These are phyloP conservation scores for Dendropsophus ebraccatus DNA, from an alignment of 2,113 vertebrate genomes.

Conservation along the genomic window DNA sequence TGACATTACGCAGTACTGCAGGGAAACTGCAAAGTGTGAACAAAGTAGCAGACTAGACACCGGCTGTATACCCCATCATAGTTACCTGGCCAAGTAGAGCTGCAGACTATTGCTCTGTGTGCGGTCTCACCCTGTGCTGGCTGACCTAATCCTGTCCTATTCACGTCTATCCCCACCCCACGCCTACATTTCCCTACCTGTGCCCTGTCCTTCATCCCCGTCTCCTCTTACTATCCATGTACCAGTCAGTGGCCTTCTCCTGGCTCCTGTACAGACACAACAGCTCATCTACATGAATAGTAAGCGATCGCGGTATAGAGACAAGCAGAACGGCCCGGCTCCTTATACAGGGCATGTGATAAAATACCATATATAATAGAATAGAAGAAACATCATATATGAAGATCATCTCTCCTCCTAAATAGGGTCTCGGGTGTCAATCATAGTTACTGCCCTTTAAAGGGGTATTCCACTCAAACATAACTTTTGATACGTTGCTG, in stretches of 20 bases:
- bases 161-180: background rate
- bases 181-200: background rate
- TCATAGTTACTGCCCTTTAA: too few relatives aligned
- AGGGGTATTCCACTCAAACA: too few relatives aligned
- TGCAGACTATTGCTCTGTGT: background rate
- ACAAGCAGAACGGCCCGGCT: background rate
- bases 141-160: slow-evolving; percentile 17
- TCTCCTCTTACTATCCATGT: slow-evolving; percentile 15
- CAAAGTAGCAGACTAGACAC: too few relatives aligned
- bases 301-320: background rate
- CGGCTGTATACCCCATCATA: background rate
- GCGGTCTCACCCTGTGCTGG: background rate
- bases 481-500: too few relatives aligned
- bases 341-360: background rate
- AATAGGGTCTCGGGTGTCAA: too few relatives aligned
- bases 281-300: background rate
- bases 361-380: background rate
- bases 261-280: background rate
- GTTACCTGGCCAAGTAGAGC: slow-evolving; percentile 5
- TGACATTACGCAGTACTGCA: too few relatives aligned
- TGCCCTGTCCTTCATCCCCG: slow-evolving; percentile 29
- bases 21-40: too few relatives aligned
- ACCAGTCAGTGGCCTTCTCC: background rate
- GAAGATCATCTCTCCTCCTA: too few relatives aligned
- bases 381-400: too few relatives aligned